phyloP scores from a whole-genome alignment of 2,113 vertebrate species.

The Myiozetetes cayanensis region DNA sequence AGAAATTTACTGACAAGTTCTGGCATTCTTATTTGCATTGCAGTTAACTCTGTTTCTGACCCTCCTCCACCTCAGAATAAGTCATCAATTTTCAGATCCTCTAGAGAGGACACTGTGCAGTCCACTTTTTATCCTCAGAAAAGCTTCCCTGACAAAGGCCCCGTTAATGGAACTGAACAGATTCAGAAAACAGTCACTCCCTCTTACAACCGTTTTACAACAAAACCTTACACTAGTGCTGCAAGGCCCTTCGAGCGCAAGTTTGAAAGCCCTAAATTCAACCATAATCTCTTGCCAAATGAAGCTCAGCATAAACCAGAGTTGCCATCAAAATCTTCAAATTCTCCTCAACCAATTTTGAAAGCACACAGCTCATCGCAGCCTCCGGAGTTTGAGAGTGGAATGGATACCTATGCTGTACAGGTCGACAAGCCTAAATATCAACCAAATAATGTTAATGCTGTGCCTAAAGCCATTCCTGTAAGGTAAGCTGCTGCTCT shows the following conservation, averaged over 20 bases:
- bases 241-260: slow-evolving; percentile 96
- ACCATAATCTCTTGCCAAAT: slow-evolving; percentile 95
- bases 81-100: slow-evolving; percentile 79
- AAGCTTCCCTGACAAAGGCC: slow-evolving; percentile 86
- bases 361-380: slow-evolving; percentile 84
- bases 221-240: slow-evolving; percentile 89
- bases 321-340: slow-evolving; percentile 76
- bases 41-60: slow-evolving; percentile 84
- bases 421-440: slow-evolving; percentile 90
- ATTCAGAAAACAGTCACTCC: slow-evolving; percentile 79
- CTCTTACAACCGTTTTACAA: slow-evolving; percentile 88
- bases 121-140: slow-evolving; percentile 86
- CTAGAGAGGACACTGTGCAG: slow-evolving; percentile 84
- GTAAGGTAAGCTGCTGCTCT: slow-evolving; percentile 83
- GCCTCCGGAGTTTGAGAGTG: slow-evolving; percentile 87
- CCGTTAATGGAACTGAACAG: slow-evolving; percentile 85
- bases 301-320: slow-evolving; percentile 85
- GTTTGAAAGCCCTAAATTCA: slow-evolving; percentile 98
- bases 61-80: slow-evolving; percentile 74
- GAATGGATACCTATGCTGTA: slow-evolving; percentile 88
- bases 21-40: slow-evolving; percentile 2
- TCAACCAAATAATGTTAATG: slow-evolving; percentile 91
- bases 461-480: slow-evolving; percentile 92
- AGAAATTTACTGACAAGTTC: background rate
- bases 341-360: slow-evolving; percentile 72